Conservation (phyloP, 23 tunicate genomes). For the Clavelina lepadiformis region DNA sequence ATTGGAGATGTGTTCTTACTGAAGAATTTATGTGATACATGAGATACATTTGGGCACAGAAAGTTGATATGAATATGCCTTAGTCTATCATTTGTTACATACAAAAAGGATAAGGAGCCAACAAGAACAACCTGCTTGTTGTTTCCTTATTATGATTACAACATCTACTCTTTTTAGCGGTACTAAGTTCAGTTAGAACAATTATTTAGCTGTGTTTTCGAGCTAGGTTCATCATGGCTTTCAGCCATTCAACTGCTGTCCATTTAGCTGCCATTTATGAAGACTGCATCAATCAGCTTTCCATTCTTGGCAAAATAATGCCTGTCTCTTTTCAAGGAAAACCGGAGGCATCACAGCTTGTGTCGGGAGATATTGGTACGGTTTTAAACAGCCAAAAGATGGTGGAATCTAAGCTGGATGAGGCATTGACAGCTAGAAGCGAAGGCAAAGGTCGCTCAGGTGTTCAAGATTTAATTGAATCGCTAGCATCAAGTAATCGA, state of each 20-base stretch:
- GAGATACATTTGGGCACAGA: too few species aligned
- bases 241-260: conserved; percentile 45
- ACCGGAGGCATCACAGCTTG: conserved; percentile 48
- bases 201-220: too few species aligned
- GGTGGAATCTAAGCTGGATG: conserved; percentile 49
- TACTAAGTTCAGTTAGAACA: too few species aligned
- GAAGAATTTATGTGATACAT: too few species aligned
- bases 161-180: too few species aligned
- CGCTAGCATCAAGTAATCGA: conserved; percentile 49
- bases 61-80: too few species aligned
- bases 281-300: conserved; percentile 65
- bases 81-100: too few species aligned
- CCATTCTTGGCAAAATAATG: conserved; percentile 61
- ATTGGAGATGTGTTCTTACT: too few species aligned
- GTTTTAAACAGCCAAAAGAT: conserved; percentile 55
- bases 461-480: conserved; percentile 21
- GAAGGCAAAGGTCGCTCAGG: conserved; percentile 30
- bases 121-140: too few species aligned
- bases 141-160: too few species aligned
- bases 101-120: too few species aligned
- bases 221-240: conserved; percentile 21
- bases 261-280: conserved; percentile 55
- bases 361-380: conserved; percentile 39
- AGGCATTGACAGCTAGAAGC: conserved; percentile 25
- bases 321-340: conserved; percentile 55